Evolutionary conservation across 1,140 invertebrate species (phyloP).

Genomic region (Marisa cornuarietis): DNA sequence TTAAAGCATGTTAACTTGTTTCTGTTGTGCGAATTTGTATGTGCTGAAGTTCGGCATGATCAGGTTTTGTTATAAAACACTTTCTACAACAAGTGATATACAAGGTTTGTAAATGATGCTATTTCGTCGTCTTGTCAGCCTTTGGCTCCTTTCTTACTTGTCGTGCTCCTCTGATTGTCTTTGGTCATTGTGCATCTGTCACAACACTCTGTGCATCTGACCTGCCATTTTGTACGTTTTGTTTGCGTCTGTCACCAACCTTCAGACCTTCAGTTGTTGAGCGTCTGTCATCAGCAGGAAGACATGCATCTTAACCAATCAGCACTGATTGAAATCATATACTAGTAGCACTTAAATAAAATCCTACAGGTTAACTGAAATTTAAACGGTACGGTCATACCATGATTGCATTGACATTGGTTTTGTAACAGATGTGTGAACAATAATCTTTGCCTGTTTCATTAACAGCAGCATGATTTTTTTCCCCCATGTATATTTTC

Average conservation of each 20-base stretch:
- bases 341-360: background rate
- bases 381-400: background rate
- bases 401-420: background rate
- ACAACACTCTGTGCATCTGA: background rate
- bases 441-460: background rate
- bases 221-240: background rate
- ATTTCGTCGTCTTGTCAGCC: background rate
- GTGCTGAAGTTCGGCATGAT: background rate
- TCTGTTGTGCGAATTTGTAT: background rate
- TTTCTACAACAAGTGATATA: background rate
- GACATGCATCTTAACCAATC: no score
- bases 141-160: background rate
- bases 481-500: background rate
- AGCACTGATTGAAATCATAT: no score
- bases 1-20: background rate
- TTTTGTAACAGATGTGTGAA: background rate
- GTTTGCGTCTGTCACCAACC: background rate
- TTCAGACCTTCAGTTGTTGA: background rate
- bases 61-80: background rate
- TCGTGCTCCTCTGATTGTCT: background rate
- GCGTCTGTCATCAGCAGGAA: no score
- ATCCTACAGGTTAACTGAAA: background rate
- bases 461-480: background rate
- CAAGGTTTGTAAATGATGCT: no score
- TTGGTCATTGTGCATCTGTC: background rate